Percentiles rank a stretch among this genome's conserved stretches.
These are phyloP conservation scores for Chelonus formosanus DNA, from an alignment of 2,888 invertebrate genomes.

Conservation along the genomic window DNA sequence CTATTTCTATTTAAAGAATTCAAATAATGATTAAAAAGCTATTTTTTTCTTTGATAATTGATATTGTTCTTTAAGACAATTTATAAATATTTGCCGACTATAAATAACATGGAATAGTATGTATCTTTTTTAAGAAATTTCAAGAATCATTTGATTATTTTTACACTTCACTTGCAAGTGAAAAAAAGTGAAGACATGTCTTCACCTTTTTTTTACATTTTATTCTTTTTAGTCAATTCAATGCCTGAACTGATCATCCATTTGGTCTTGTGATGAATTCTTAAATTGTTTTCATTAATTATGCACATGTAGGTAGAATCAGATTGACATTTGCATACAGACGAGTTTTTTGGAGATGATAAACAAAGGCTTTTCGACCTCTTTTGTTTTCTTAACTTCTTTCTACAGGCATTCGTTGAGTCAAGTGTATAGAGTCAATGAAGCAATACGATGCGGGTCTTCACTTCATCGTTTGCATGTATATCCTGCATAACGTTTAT, in stretches of 20 bases:
- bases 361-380: conserved; percentile 20
- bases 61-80: too few species aligned
- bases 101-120: not conserved
- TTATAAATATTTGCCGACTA: too few species aligned
- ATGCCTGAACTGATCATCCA: conserved; percentile 3
- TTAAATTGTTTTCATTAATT: conserved; percentile 30
- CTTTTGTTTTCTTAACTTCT: conserved; percentile 17
- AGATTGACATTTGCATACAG: conserved; percentile 30
- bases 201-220: conserved; percentile 12
- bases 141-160: conserved; percentile 14
- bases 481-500: too few species aligned
- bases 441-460: conserved; percentile 32
- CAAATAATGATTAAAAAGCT: too few species aligned
- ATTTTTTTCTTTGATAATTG: too few species aligned
- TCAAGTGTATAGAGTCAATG: conserved; percentile 10
- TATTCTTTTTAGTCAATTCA: conserved; percentile 1
- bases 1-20: too few species aligned
- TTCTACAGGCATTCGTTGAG: conserved; percentile 1
- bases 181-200: not conserved
- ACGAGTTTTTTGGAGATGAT: conserved; percentile 27
- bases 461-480: not conserved
- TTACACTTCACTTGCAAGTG: conserved; percentile 5
- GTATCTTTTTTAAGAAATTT: conserved; percentile 4
- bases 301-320: conserved; percentile 30
- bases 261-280: conserved; percentile 19